Evolutionary conservation across 2,797 vertebrate genomes (phyloP), one percentile per base, ranked within the genome.

Genomic region (Mallotus villosus): DNA sequence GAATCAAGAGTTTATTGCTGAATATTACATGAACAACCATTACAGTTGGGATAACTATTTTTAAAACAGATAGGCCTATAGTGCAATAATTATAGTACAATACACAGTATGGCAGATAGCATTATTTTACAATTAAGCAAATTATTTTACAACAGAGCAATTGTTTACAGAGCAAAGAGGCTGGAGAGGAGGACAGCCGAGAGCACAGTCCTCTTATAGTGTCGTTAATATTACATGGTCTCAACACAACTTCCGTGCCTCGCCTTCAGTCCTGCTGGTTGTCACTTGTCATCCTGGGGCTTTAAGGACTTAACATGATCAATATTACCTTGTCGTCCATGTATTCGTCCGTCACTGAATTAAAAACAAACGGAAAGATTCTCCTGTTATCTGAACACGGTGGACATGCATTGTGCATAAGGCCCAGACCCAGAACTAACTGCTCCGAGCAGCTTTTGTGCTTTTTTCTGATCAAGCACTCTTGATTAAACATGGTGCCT

Each of bases 1-100:
- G 84, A 90, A 87, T 91, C 83, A 91, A 91, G 87, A 85, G 89
- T 63, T 94, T 94, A 94, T 94, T 94, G 93, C 92, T 92, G 88
- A 86, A 82, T 88, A 91, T 90, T 86, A 91, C 91, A 91, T 87
- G 86, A 88, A 76, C 78, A 76, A 91, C 92, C 84, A 88, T 88
- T 91, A 90, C 88, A 87, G 82, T 90, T 89, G 88, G 88, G 83
- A 74, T 86, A 88, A 89, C 84, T 87, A 83, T 79, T 90, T 46
- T 90, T 88, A 92, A 92, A 91, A 91, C 90, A 91, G 89, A 41
- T 41, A 46, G 41, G 41, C 41, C 87, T 81, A 83, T 91, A 89
- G 89, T 92, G 90, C 91, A 92, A 90, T 89, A 91, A 92, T 91
- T 92, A 92, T 93, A 76, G 84, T 92, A 92, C 91, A 93, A 85